These are phyloP conservation scores for Ruditapes philippinarum DNA, from an alignment of 1,140 invertebrate genomes.

Conservation along the genomic window DNA sequence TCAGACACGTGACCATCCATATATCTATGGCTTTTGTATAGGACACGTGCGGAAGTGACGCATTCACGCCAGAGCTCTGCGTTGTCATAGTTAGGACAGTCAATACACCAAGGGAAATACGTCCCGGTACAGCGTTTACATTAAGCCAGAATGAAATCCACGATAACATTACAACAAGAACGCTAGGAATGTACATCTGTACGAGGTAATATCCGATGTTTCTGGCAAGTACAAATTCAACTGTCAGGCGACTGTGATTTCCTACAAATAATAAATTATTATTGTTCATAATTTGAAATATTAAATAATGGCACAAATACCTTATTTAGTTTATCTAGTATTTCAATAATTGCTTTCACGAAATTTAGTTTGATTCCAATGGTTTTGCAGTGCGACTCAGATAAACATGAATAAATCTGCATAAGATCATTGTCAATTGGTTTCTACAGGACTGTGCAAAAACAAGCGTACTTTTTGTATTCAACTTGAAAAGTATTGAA, in stretches of 20 bases:
- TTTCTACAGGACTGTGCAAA: no score
- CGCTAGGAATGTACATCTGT: slow-evolving; percentile 84
- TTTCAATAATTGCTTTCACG: no score
- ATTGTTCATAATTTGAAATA: no score
- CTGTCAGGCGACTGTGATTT: slow-evolving; percentile 81
- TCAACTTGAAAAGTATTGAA: no score
- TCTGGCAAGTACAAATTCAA: slow-evolving; percentile 77
- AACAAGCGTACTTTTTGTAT: no score
- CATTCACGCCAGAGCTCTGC: slow-evolving; percentile 81
- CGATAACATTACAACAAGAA: slow-evolving; percentile 84
- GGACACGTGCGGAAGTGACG: slow-evolving; percentile 79
- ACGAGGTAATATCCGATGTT: slow-evolving; percentile 84
- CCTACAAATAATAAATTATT: no score
- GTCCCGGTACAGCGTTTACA: slow-evolving; percentile 81
- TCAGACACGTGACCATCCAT: slow-evolving; percentile 84
- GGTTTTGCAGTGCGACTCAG: no score
- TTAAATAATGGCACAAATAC: no score
- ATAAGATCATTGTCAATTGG: no score
- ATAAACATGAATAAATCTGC: no score
- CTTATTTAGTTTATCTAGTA: no score
- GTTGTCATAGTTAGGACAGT: slow-evolving; percentile 84
- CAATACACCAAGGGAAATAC: slow-evolving; percentile 83
- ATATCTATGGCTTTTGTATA: slow-evolving; percentile 86
- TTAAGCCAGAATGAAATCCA: slow-evolving; percentile 85
- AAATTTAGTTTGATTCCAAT: no score